Evolutionary conservation across 64 coral and sea anemone genomes (phyloP).

Genomic region (Porites lutea): DNA sequence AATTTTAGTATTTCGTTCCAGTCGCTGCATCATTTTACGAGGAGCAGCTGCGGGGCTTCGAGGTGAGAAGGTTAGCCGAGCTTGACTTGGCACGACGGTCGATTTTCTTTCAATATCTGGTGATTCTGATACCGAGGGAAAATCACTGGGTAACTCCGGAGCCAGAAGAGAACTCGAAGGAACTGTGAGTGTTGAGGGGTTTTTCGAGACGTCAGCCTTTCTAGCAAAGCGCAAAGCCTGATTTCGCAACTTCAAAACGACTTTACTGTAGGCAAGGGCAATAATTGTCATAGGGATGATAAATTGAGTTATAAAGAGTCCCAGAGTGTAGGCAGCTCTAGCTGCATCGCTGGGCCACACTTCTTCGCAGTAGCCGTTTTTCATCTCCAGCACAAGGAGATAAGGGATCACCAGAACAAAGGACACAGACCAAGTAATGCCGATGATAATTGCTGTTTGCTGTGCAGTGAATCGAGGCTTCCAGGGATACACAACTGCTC

Average conservation of each 20-base stretch:
- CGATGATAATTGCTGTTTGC: conserved; percentile 53
- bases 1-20: conserved; percentile 86
- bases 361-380: conserved; percentile 31
- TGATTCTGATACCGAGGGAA: conserved; percentile 10
- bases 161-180: conserved; percentile 15
- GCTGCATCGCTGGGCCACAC: conserved; percentile 39
- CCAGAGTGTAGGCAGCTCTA: conserved; percentile 47
- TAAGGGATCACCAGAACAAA: conserved; percentile 50
- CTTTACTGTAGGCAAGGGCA: conserved; percentile 73
- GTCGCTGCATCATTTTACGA: conserved; percentile 54
- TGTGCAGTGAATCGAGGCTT: conserved; percentile 50
- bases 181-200: not conserved
- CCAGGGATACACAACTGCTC: conserved; percentile 74
- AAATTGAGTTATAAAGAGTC: conserved; percentile 68
- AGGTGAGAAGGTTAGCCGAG: not conserved
- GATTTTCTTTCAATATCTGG: conserved; percentile 11
- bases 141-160: conserved; percentile 29
- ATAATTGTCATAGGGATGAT: conserved; percentile 75
- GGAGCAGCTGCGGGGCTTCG: not conserved
- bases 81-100: not conserved
- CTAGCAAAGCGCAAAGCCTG: conserved; percentile 75
- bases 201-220: not conserved
- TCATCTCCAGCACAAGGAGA: conserved; percentile 44
- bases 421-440: conserved; percentile 50
- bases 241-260: conserved; percentile 78